A percentile compares a stretch with the other conserved stretches of the same genome.
phyloP scores from a whole-genome alignment of 2,888 invertebrate genomes.

The Tetranychus piercei region DNA sequence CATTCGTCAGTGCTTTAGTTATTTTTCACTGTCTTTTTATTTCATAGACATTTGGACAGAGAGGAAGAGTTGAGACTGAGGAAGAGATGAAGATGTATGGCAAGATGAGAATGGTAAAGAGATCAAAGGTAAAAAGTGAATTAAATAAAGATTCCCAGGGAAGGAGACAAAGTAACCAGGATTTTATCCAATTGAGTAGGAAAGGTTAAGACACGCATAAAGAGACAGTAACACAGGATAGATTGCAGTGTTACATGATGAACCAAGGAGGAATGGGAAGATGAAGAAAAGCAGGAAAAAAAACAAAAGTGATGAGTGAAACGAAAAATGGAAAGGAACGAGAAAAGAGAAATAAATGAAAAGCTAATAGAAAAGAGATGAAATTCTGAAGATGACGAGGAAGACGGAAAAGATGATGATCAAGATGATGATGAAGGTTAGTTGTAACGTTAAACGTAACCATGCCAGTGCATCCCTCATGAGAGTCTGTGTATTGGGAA shows the following conservation, averaged over 20 bases:
- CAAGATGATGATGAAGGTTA: neutral
- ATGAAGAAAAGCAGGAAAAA: neutral
- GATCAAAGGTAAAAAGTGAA: neutral
- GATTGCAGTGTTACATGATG: neutral
- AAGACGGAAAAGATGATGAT: neutral
- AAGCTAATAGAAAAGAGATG: neutral
- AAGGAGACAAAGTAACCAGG: too few relatives aligned
- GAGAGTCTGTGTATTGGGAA: neutral
- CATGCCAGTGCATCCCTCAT: neutral
- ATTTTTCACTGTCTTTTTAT: too few relatives aligned
- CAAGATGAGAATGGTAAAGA: neutral
- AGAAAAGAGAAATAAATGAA: neutral
- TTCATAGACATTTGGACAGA: neutral
- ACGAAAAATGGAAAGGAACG: neutral
- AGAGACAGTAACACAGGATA: neutral
- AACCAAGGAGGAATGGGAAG: neutral
- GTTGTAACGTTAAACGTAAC: neutral
- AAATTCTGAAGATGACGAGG: neutral
- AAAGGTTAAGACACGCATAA: neutral
- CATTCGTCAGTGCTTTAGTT: too few relatives aligned
- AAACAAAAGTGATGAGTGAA: neutral
- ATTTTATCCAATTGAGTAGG: neutral
- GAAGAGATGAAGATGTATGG: neutral
- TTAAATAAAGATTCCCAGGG: neutral
- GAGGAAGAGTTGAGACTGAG: neutral